Evolutionary conservation across 2,113 vertebrate genomes (phyloP).

Genomic region (Aspiorhynchus laticeps): DNA sequence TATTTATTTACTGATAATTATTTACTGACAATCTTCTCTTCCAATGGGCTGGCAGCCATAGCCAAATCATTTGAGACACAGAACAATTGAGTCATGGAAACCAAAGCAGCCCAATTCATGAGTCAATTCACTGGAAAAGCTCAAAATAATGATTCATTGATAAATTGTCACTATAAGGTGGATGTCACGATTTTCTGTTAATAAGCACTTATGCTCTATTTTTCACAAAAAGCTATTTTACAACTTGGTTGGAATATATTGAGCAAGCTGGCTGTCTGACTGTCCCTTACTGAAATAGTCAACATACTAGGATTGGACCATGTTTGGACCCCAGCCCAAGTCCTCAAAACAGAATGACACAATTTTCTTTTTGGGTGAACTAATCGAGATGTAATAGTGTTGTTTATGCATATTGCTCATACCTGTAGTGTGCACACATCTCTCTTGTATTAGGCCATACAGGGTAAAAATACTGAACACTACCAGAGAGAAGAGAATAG

Average conservation of each 20-base stretch:
- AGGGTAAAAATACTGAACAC: constrained; percentile 71
- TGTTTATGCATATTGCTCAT: not conserved
- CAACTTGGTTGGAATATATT: not conserved
- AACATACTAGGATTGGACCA: not conserved
- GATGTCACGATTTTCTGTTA: not conserved
- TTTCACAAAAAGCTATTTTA: not conserved
- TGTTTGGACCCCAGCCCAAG: not conserved
- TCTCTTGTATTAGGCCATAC: constrained; percentile 67
- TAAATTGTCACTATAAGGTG: not conserved
- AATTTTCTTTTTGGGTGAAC: not conserved
- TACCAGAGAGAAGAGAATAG: constrained; percentile 68
- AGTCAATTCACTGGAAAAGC: too few species aligned
- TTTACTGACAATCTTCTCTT: too few species aligned
- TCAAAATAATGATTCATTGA: not conserved
- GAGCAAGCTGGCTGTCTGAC: not conserved
- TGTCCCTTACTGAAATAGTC: too few species aligned
- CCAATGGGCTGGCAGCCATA: too few species aligned
- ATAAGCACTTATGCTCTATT: not conserved
- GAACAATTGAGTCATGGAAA: too few species aligned
- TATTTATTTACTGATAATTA: too few species aligned
- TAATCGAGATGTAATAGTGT: not conserved
- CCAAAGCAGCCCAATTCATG: too few species aligned
- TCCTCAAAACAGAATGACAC: not conserved
- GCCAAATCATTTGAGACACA: too few species aligned
- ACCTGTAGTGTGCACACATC: constrained; percentile 50